Base-by-base conservation (phyloP, 2,797 vertebrate genomes). In the Spinus olivaceus region DNA sequence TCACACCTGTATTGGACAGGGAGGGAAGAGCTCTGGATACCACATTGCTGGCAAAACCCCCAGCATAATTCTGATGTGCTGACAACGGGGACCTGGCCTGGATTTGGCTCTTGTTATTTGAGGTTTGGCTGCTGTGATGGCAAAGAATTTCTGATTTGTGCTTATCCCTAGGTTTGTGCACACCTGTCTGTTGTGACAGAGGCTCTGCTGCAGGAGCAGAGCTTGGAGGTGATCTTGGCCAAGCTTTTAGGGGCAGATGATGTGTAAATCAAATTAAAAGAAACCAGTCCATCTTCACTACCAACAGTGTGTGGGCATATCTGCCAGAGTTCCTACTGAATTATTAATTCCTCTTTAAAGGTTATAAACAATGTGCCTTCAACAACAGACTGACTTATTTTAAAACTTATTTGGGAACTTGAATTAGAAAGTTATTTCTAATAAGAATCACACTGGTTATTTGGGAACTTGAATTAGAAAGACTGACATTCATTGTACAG, bases 301-400 rank as follows among this genome's bases (percentile, higher is more conserved):
- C 44, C 33, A 67, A 59, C 47, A 82, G n/a, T 2, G 4, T 72
- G 81, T 59, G 51, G 46, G 46, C 71, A 18, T 80, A 70, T 73
- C 44, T 94, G 57, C 61, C 65, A 66, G 37, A 73, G 53, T 60
- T 92, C 50, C 56, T 80, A 21, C 56, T 94, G 67, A 70, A 92
- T 88, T 94, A 81, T 50, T 86, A 30, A 61, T 88, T 88, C 30
- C n/a, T 80, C 41, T 71, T 73, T 71, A 67, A 71, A 81, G 69
- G 57, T 64, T 85, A 53, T 42, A 82, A 82, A 66, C 25, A 57
- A 37, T 67, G 41, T 53, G 21, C 33, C 79, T 76, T 77, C 79
- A 46, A 14, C 74, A 57, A 44, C 47, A 27, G 42, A 61, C 10
- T 39, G 46, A 39, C 20, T 65, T 37, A 51, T 74, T 89, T 80